These are phyloP conservation scores for Agriopis marginaria DNA, from an alignment of 2,888 invertebrate genomes.

Conservation along the genomic window DNA sequence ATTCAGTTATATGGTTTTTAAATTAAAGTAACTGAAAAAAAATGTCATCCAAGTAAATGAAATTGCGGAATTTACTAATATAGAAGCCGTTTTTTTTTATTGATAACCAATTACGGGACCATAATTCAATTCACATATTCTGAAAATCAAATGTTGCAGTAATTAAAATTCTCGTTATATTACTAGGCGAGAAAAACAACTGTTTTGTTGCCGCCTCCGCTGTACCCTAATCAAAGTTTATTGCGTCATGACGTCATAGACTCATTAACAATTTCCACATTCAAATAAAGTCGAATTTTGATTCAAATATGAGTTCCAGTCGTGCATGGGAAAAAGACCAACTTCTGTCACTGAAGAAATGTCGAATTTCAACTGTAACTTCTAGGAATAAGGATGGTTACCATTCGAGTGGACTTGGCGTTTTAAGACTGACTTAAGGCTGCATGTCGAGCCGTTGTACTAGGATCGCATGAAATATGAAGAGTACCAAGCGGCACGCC, in stretches of 20 bases:
- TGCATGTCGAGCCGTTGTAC: conserved; percentile 18
- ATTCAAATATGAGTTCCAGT: conserved; percentile 14
- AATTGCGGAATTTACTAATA: too few species aligned
- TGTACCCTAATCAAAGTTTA: background rate
- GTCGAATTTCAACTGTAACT: conserved; percentile 36
- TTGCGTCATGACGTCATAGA: conserved; percentile 2
- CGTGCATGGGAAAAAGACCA: conserved; percentile 26
- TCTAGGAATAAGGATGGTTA: conserved; percentile 34
- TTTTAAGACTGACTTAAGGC: conserved; percentile 31
- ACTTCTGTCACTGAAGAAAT: conserved; percentile 17
- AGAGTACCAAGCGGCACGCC: background rate
- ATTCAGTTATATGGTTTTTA: too few species aligned
- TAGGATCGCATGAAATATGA: conserved; percentile 38
- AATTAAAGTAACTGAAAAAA: too few species aligned
- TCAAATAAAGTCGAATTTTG: conserved; percentile 13
- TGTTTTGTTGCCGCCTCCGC: background rate
- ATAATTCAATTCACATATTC: too few species aligned
- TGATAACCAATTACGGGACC: too few species aligned
- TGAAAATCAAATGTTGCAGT: too few species aligned
- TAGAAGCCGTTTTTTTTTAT: too few species aligned
- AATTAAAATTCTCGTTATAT: background rate
- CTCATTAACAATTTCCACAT: conserved; percentile 12
- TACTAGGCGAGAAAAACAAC: background rate
- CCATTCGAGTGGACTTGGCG: conserved; percentile 18
- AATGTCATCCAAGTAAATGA: too few species aligned